Base-by-base conservation (phyloP, 1,140 invertebrate species). In the Chelonus insularis region DNA sequence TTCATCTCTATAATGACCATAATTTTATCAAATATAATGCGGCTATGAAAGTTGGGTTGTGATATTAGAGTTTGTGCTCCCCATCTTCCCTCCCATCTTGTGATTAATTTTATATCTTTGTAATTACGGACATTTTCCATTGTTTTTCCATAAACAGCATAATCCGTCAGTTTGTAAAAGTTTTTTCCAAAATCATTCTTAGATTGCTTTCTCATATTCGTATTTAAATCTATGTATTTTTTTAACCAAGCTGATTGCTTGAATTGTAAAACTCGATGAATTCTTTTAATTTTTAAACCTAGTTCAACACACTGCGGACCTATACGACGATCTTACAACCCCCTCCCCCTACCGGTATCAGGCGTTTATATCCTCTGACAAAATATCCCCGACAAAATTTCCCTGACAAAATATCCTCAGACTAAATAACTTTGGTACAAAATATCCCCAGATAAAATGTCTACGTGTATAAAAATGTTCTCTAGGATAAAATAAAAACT, bases 161-260 rank as follows among this genome's bases (percentile, higher is more conserved):
- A 1, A 75, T 66, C 63, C 76, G 79, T 23, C 78, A 39, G n/a
- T 14, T 39, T 39, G 2, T 11, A 39, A 57, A 78, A 74, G 55
- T 76, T 67, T 63, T 76, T 29, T 29, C 7, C 25, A 29, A 29
- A 29, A 29, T 71, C 71, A 47, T 64, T 70, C 12, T 43, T 71
- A 1, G 73, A 69, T 9, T 65, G 43, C 43, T 57, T 67, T 65
- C 73, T 52, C 12, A 66, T n/a, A 0, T 69, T 32, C 12, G 71
- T 76, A 66, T 76, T 77, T 11, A 72, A 37, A 18, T 75, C 66
- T 23, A 79, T 77, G 60, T 75, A 80, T 1, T 62, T 6, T 58
- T 70, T 64, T 14, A 80, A 47, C 70, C 69, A 78, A 59, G 34
- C 3, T 20, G 34, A 36, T 66, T 80, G 73, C 25, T 71, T 64